These are phyloP conservation scores for Papilio dardanus DNA, from an alignment of 1,140 invertebrate species.

Conservation along the genomic window DNA sequence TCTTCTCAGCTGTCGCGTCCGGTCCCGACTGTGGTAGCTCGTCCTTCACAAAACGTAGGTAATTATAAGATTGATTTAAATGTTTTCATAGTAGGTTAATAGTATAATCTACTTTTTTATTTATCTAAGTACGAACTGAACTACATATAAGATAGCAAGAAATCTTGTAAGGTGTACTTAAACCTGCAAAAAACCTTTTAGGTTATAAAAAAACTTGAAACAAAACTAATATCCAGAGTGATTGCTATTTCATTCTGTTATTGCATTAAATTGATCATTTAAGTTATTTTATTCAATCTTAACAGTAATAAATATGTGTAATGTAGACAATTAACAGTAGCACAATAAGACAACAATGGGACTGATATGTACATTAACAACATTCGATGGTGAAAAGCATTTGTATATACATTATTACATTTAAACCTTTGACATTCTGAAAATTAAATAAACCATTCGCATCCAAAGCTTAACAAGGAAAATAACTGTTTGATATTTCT, in stretches of 20 bases:
- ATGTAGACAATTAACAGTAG: background rate
- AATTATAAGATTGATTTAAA: background rate
- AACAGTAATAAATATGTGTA: background rate
- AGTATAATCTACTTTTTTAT: background rate
- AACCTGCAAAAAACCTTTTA: too few relatives aligned
- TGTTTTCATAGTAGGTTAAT: background rate
- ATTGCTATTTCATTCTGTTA: background rate
- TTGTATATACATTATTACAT: background rate
- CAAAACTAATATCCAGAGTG: too few relatives aligned
- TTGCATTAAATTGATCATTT: background rate
- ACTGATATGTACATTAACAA: conserved; percentile 11
- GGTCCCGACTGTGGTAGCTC: conserved; percentile 69
- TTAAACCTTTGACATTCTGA: background rate
- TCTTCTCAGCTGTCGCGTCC: conserved; percentile 61
- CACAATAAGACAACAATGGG: conserved; percentile 3
- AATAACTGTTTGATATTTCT: background rate
- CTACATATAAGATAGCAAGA: too few relatives aligned
- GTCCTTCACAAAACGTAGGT: conserved; percentile 51
- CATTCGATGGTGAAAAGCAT: conserved; percentile 22
- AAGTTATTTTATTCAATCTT: background rate
- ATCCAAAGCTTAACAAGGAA: conserved; percentile 28
- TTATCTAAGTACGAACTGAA: background rate
- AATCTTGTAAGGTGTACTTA: too few relatives aligned
- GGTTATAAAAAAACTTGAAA: too few relatives aligned
- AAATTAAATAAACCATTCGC: conserved; percentile 17